A percentile compares a stretch with the other conserved stretches of the same genome.
phyloP scores from a whole-genome alignment of 2,888 invertebrate genomes.

The Temnothorax unifasciatus region DNA sequence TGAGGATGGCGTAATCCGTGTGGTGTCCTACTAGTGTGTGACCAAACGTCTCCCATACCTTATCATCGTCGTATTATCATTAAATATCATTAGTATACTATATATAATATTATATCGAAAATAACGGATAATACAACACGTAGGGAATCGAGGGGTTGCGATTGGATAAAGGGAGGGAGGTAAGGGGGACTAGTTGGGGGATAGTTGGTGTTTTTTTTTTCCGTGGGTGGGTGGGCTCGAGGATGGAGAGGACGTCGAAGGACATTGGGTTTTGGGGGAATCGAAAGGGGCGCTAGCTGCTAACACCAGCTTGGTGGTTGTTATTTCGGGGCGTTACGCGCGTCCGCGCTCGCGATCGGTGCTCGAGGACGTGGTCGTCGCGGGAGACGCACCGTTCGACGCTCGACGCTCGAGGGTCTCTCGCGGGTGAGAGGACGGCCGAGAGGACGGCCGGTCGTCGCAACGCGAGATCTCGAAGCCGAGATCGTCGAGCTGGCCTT shows the following conservation, averaged over 20 bases:
- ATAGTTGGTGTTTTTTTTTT: constrained; percentile 34
- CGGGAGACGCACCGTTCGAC: constrained; percentile 43
- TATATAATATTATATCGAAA: constrained; percentile 86
- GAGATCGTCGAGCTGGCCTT: constrained; percentile 22
- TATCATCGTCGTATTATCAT: constrained; percentile 86
- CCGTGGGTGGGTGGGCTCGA: constrained; percentile 45
- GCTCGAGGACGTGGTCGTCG: constrained; percentile 38
- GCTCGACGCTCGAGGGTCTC: constrained; percentile 29
- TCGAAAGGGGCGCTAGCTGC: constrained; percentile 78
- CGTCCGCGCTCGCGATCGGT: constrained; percentile 71
- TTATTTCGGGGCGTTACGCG: constrained; percentile 70
- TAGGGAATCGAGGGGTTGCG: constrained; percentile 83
- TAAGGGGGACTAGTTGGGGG: constrained; percentile 54
- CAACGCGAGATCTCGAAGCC: constrained; percentile 14
- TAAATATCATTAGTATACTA: constrained; percentile 86
- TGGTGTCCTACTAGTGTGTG: constrained; percentile 79
- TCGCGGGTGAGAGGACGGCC: background rate
- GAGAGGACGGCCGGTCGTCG: background rate
- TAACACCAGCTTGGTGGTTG: constrained; percentile 76
- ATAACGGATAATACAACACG: constrained; percentile 87
- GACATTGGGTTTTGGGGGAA: constrained; percentile 72
- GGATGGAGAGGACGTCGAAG: constrained; percentile 71
- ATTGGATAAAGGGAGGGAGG: constrained; percentile 61
- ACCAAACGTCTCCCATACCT: constrained; percentile 86
- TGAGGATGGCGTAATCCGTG: constrained; percentile 78